Evolutionary conservation across 2,888 invertebrate species (phyloP), one percentile per base, ranked within the genome.

Genomic region (Tetragonisca angustula): DNA sequence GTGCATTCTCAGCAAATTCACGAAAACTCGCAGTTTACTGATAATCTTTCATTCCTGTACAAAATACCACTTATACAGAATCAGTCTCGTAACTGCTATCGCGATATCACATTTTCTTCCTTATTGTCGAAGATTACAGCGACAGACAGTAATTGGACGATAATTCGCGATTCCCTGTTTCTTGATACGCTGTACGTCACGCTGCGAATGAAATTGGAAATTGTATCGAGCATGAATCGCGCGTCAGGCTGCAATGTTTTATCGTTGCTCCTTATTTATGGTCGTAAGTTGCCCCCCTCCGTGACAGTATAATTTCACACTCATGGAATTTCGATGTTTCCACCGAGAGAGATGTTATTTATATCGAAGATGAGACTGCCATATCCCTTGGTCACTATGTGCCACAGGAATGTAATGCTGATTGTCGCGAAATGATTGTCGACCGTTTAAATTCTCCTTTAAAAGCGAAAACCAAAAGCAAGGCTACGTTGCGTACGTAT

Each of bases 361-460:
- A 75, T 67, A 49, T 74, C 50, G 62, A 17, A 43, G 43, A 43
- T 80, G 85, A 81, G 69, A 24, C 6, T 68, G 78, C 77, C 56
- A 15, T 4, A 4, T 81, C 78, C 49, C 69, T 68, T 64, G 43
- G 50, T 21, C 36, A 32, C 36, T 49, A 36, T 68, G 71, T 67
- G 68, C 70, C 78, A 17, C 67, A 56, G 43, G 76, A 50, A 81
- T 74, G 62, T n/a, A 17, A 67, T 62, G 21, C 11, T 54, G 56
- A 50, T 36, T 36, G 43, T 43, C 43, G 17, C 52, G 11, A 32
- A 54, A 74, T 24, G 61, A 79, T 70, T 61, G 73, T 62, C 43
- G 54, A n/a, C 49, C 32, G 24, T 70, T 74, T 82, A 27, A 71
- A 72, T 72, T 73, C 69, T 72, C 27, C 62, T 72, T 54, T 21